A percentile compares a stretch with the other conserved stretches of the same genome.
phyloP scores from a whole-genome alignment of 2,888 invertebrate genomes.

The Rotaria magnacalcarata region DNA sequence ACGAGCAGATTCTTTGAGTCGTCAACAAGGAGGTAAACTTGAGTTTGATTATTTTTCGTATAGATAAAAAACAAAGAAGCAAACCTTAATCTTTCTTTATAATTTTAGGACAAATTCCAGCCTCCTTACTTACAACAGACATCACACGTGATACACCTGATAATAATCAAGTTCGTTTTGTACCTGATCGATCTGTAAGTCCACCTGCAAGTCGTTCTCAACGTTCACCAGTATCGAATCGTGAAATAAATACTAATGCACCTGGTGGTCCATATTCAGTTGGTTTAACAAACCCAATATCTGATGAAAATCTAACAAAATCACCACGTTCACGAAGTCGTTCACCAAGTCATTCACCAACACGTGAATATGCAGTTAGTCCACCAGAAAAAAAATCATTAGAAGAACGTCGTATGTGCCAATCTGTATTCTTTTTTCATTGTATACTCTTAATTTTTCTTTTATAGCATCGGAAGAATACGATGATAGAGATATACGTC shows the following conservation, averaged over 20 bases:
- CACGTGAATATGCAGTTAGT: neutral
- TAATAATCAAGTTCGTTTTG: neutral
- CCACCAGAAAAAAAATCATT: neutral
- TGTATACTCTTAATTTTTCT: neutral
- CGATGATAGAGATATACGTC: neutral
- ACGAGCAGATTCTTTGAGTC: neutral
- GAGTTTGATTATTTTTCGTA: neutral
- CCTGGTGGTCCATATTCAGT: neutral
- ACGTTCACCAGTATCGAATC: neutral
- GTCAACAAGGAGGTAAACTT: neutral
- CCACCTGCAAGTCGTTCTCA: neutral
- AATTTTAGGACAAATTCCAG: neutral
- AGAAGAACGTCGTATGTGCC: neutral
- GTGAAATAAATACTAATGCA: neutral
- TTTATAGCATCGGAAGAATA: neutral
- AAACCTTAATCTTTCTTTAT: neutral
- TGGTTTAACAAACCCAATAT: slow-evolving; percentile 17
- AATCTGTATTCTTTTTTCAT: neutral
- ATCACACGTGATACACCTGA: slow-evolving; percentile 22
- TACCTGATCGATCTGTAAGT: neutral
- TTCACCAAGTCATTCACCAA: neutral
- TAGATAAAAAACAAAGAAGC: neutral
- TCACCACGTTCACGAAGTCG: slow-evolving; percentile 23
- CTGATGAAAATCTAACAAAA: slow-evolving; percentile 1
- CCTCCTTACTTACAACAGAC: slow-evolving; percentile 5